Base-by-base conservation (phyloP, 2,113 vertebrate genomes). In the Epinephelus moara region DNA sequence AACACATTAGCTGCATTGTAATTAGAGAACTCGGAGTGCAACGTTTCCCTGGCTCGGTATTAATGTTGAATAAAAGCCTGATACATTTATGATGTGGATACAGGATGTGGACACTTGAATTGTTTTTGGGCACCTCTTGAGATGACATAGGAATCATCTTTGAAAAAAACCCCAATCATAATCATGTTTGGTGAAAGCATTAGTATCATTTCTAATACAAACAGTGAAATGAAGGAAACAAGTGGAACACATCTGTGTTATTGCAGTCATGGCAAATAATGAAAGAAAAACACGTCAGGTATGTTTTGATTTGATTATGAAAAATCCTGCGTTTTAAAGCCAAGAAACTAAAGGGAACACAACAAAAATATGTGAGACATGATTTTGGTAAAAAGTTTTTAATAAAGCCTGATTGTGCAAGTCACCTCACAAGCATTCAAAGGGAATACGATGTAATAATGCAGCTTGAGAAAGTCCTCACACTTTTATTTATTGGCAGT, bases 1-100 rank as follows among this genome's bases (percentile, higher is more conserved):
- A 92, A 94, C 92, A 92, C 90, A 93, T 93, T 94, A 94, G 91
- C 91, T 92, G 93, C 90, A 94, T 94, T 94, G 93, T 94, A 94
- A 94, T 93, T 93, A 92, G 92, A 92, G 89, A 93, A 89, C 79
- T 94, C 80, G 25, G 85, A 89, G 89, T 82, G 88, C 92, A 89
- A 89, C 90, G 90, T 94, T 93, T 92, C 89, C 79, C 88, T 27
- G 57, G 85, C 80, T 89, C 75, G 42, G 85, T 88, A 84, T 92
- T 92, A 91, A 89, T 89, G 88, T 88, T 90, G 87, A 94, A 91
- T 92, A 88, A 91, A 91, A 93, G 84, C 81, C 78, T 70, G 85
- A 88, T 90, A 73, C 79, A 69, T 90, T 90, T 91, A 93, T 67
- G 4, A 63, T 75, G 86, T 84, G 84, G 81, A 85, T 80, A 81